Conservation (phyloP, 2,888 invertebrate species). For the Adelognathus sp. region DNA sequence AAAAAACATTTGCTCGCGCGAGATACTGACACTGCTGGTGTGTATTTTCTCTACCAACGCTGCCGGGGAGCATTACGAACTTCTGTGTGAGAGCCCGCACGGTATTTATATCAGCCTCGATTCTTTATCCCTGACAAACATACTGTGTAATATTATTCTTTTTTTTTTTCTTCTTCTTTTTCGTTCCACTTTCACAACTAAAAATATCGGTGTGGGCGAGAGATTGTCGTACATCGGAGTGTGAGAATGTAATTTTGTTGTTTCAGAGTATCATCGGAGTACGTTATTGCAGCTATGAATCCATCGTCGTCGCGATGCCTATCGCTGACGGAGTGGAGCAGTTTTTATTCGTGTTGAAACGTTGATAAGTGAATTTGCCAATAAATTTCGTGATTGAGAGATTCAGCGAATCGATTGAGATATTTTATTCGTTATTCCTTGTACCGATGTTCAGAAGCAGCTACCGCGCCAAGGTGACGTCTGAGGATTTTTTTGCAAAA, state of each 20-base stretch:
- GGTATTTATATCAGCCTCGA: conserved; percentile 54
- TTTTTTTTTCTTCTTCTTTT: conserved; percentile 16
- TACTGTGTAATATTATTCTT: conserved; percentile 18
- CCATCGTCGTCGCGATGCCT: background rate
- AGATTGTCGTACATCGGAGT: background rate
- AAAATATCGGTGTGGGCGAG: conserved; percentile 36
- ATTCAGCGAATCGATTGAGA: background rate
- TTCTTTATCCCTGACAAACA: conserved; percentile 50
- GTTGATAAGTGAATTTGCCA: background rate
- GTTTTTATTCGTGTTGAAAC: background rate
- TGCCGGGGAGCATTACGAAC: background rate
- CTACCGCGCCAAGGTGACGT: background rate
- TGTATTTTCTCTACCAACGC: background rate
- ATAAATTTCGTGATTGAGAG: background rate
- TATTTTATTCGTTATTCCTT: background rate
- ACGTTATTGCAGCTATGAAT: background rate
- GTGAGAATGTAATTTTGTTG: conserved; percentile 6
- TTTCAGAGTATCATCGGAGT: background rate
- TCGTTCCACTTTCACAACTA: conserved; percentile 45
- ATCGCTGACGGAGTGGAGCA: background rate
- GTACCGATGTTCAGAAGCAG: background rate
- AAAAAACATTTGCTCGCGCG: conserved; percentile 13
- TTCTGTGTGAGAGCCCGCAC: conserved; percentile 2
- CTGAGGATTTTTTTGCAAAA: background rate
- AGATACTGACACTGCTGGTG: background rate